phyloP scores from a whole-genome alignment of 2,888 invertebrate species.

The Eudemis profundana region DNA sequence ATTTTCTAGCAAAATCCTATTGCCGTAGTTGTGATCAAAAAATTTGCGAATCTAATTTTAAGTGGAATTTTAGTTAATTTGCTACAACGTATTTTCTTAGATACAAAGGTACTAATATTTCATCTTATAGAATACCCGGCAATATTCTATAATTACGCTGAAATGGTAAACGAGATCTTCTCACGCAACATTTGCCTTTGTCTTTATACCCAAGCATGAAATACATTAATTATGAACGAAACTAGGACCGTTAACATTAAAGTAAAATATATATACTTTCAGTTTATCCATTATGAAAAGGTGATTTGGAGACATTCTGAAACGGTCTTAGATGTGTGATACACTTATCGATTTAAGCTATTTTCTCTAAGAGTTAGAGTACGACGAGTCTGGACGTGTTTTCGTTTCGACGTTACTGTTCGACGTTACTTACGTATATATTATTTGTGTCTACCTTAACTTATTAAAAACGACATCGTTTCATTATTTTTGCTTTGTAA shows the following conservation, averaged over 20 bases:
- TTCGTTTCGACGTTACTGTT: too few species aligned
- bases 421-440: too few species aligned
- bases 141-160: constrained; percentile 10
- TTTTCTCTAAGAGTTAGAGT: too few species aligned
- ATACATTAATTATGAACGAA: constrained; percentile 11
- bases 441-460: too few species aligned
- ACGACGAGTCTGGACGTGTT: too few species aligned
- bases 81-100: background rate
- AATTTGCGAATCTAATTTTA: background rate
- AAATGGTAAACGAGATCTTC: constrained; percentile 20
- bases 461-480: background rate
- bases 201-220: constrained; percentile 11
- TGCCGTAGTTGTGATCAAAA: too few species aligned
- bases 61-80: background rate
- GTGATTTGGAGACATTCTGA: too few species aligned
- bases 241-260: background rate
- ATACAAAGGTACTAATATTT: background rate
- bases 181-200: constrained; percentile 22
- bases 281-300: too few species aligned
- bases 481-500: background rate
- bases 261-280: background rate
- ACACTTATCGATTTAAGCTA: too few species aligned
- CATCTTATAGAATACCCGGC: background rate
- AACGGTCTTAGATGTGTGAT: too few species aligned
- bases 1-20: too few species aligned